Percentiles rank a stretch among this genome's conserved stretches.
These are phyloP conservation scores for Heliopora coerulea DNA, from an alignment of 92 coral and sea anemone species.

Conservation along the genomic window DNA sequence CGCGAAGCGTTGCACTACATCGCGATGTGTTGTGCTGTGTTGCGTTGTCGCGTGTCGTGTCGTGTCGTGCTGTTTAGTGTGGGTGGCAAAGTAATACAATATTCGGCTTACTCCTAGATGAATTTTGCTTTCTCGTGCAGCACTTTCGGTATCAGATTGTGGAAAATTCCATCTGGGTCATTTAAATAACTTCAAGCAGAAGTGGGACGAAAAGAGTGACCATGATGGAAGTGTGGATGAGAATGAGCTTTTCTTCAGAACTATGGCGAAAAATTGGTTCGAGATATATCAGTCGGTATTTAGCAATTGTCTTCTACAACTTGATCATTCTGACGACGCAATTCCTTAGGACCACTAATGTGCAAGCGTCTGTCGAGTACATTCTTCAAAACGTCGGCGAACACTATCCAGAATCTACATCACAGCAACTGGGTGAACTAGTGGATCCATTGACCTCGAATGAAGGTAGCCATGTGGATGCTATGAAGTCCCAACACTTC, in stretches of 20 bases:
- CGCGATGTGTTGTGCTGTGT: neutral
- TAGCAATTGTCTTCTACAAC: conserved; percentile 8
- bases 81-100: too few species aligned
- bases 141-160: conserved; percentile 12
- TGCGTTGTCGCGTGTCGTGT: neutral
- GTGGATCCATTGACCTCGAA: too few species aligned
- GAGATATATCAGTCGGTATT: conserved; percentile 13
- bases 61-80: neutral
- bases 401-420: too few species aligned
- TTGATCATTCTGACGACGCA: conserved; percentile 1
- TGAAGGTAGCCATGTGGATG: too few species aligned
- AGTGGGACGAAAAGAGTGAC: neutral
- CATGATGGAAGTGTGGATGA: neutral
- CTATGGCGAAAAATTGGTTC: neutral
- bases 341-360: neutral
- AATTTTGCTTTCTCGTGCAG: neutral
- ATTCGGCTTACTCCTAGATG: neutral
- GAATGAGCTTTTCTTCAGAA: neutral
- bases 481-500: neutral
- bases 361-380: neutral
- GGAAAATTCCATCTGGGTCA: conserved; percentile 16
- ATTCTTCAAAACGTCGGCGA: neutral
- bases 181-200: neutral
- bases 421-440: too few species aligned
- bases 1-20: neutral